These are phyloP conservation scores for Tineola bisselliella DNA, from an alignment of 2,888 invertebrate species.

Conservation along the genomic window DNA sequence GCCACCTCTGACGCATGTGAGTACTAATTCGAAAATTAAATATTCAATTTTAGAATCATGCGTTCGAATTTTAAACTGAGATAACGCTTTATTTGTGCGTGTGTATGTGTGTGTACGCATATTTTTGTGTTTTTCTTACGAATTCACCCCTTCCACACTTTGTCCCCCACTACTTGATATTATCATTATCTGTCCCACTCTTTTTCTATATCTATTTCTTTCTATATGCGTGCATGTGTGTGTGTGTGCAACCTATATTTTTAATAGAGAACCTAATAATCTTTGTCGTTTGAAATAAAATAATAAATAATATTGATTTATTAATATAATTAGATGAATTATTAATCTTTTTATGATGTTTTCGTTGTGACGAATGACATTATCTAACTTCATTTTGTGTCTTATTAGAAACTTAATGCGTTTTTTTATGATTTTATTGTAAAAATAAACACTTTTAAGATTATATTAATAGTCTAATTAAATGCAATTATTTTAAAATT, in stretches of 20 bases:
- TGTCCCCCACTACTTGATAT: constrained; percentile 19
- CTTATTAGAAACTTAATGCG: no score
- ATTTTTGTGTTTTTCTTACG: constrained; percentile 60
- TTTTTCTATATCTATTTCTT: constrained; percentile 55
- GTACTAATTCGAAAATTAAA: constrained; percentile 25
- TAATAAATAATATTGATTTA: background rate
- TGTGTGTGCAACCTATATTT: constrained; percentile 44
- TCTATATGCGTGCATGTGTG: constrained; percentile 37
- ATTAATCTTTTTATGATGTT: no score
- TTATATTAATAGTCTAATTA: no score
- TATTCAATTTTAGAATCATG: background rate
- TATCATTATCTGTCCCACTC: constrained; percentile 62
- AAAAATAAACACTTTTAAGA: background rate
- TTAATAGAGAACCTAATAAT: constrained; percentile 57
- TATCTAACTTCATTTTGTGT: no score
- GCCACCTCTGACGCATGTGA: constrained; percentile 66
- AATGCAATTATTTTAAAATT: no score
- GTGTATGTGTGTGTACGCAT: constrained; percentile 55
- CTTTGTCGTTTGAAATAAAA: background rate
- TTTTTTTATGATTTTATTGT: background rate
- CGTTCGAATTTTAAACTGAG: constrained; percentile 5
- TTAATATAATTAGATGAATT: background rate
- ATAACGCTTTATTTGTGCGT: constrained; percentile 19
- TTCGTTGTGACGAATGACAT: no score
- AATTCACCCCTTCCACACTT: constrained; percentile 36